Evolutionary conservation across 2,888 invertebrate species (phyloP).

Genomic region (Idaea dimidiata): DNA sequence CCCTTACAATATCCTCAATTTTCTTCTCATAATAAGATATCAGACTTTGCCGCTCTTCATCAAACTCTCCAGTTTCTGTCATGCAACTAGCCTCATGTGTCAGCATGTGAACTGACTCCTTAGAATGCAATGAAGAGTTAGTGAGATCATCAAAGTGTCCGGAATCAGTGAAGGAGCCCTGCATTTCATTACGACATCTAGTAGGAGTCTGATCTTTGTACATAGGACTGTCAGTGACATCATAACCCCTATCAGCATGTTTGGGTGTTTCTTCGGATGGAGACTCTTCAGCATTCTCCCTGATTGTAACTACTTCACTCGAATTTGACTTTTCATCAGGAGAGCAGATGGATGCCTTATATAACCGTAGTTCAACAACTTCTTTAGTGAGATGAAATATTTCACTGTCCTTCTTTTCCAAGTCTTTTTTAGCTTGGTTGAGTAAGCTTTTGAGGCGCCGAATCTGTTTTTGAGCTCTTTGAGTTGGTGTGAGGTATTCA

Average conservation of each 20-base stretch:
- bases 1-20: constrained; percentile 86
- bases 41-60: constrained; percentile 84
- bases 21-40: constrained; percentile 87
- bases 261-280: constrained; percentile 60
- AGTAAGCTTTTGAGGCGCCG: constrained; percentile 87
- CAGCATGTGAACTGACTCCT: constrained; percentile 83
- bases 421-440: constrained; percentile 86
- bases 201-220: constrained; percentile 72
- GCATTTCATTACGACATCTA: constrained; percentile 82
- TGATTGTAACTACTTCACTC: constrained; percentile 86
- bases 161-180: constrained; percentile 90
- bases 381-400: constrained; percentile 88
- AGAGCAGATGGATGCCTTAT: constrained; percentile 89
- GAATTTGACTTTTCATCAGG: constrained; percentile 91
- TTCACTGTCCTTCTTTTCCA: constrained; percentile 91
- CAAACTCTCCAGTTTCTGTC: constrained; percentile 78
- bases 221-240: constrained; percentile 73
- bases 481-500: constrained; percentile 93
- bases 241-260: constrained; percentile 67
- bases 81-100: constrained; percentile 79
- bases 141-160: constrained; percentile 93
- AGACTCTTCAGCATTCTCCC: constrained; percentile 82
- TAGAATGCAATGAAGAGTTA: constrained; percentile 88
- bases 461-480: constrained; percentile 90
- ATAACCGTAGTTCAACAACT: constrained; percentile 89